phyloP scores from a whole-genome alignment of 2,113 vertebrate genomes.

The Tauraco erythrolophus region DNA sequence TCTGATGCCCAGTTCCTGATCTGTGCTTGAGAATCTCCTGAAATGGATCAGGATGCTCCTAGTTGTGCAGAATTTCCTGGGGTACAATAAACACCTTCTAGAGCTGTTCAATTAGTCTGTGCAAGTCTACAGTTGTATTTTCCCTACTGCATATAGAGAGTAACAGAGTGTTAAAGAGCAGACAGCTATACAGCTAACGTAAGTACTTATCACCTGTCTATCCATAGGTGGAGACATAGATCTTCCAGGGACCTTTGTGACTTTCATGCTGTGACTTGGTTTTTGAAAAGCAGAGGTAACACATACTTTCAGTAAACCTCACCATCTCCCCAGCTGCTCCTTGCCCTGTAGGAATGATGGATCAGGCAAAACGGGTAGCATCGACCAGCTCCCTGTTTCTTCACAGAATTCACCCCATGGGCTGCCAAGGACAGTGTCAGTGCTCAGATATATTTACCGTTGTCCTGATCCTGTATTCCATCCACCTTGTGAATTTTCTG shows the following conservation, averaged over 20 bases:
- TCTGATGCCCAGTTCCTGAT: background rate
- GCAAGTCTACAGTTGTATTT: background rate
- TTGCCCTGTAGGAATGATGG: background rate
- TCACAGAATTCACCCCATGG: background rate
- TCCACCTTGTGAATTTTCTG: background rate
- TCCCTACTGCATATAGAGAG: background rate
- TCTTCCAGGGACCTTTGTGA: background rate
- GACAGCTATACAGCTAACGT: background rate
- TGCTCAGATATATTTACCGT: background rate
- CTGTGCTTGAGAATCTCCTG: background rate
- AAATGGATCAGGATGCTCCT: background rate
- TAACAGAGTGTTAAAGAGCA: background rate
- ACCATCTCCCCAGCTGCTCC: background rate
- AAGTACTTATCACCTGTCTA: background rate
- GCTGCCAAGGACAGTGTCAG: background rate
- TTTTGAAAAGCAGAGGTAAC: background rate
- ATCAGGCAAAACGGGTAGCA: background rate
- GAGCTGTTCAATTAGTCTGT: background rate
- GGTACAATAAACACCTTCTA: background rate
- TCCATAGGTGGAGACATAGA: conserved; percentile 39
- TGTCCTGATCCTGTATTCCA: background rate
- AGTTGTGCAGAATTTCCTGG: background rate
- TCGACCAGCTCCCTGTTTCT: background rate
- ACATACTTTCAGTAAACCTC: background rate
- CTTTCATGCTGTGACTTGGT: background rate